Evolutionary conservation across 2,888 invertebrate species (phyloP).

Genomic region (Dorcus parallelipipedus): DNA sequence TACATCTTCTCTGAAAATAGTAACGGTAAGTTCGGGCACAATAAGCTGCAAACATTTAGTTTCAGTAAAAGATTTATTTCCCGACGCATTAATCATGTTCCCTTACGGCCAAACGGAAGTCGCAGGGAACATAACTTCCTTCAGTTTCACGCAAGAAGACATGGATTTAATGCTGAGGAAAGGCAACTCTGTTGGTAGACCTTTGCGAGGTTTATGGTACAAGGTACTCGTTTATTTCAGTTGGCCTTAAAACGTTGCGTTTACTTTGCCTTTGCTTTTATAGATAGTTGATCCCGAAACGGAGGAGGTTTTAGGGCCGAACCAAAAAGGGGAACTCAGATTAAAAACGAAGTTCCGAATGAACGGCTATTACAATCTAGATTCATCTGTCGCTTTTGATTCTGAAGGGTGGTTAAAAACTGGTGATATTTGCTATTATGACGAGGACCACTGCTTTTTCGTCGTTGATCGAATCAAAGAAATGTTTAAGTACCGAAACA

Average conservation of each 20-base stretch:
- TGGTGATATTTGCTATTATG: slow-evolving; percentile 55
- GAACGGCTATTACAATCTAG: slow-evolving; percentile 51
- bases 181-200: slow-evolving; percentile 31
- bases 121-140: slow-evolving; percentile 29
- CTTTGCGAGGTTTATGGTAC: slow-evolving; percentile 29
- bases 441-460: slow-evolving; percentile 51
- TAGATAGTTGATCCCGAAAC: slow-evolving; percentile 46
- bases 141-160: slow-evolving; percentile 28
- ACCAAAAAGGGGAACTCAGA: slow-evolving; percentile 54
- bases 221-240: slow-evolving; percentile 24
- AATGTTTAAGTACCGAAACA: slow-evolving; percentile 38
- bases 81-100: slow-evolving; percentile 36
- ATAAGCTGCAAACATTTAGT: slow-evolving; percentile 28
- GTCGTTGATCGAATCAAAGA: slow-evolving; percentile 54
- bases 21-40: slow-evolving; percentile 36
- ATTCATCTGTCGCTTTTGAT: slow-evolving; percentile 48
- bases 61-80: slow-evolving; percentile 36
- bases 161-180: slow-evolving; percentile 29
- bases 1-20: slow-evolving; percentile 32
- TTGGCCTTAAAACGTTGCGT: not conserved
- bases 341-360: slow-evolving; percentile 44
- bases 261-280: slow-evolving; percentile 23
- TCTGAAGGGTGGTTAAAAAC: slow-evolving; percentile 52
- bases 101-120: slow-evolving; percentile 43
- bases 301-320: slow-evolving; percentile 44